phyloP scores from a whole-genome alignment of 2,888 invertebrate species.

The Metopia argyrocephala region DNA sequence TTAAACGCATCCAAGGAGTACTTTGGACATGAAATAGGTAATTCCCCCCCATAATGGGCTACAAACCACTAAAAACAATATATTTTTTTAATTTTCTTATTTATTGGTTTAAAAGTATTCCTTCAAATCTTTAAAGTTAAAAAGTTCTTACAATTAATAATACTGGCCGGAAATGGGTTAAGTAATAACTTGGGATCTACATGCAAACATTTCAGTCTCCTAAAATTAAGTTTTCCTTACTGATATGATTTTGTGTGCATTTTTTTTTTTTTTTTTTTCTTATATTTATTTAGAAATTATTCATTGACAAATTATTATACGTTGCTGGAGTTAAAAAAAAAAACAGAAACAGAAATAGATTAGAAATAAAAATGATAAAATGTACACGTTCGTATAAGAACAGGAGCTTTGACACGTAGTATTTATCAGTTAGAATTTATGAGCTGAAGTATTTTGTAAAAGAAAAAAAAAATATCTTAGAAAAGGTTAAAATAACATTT shows the following conservation, averaged over 20 bases:
- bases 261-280: slow-evolving; percentile 18
- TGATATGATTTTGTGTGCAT: background rate
- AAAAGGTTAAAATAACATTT: slow-evolving; percentile 25
- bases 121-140: too few relatives aligned
- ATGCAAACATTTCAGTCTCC: background rate
- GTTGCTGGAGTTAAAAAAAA: too few relatives aligned
- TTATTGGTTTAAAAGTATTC: too few relatives aligned
- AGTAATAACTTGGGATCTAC: slow-evolving; percentile 10
- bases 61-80: too few relatives aligned
- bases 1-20: too few relatives aligned
- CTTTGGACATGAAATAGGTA: too few relatives aligned
- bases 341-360: too few relatives aligned
- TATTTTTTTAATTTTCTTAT: too few relatives aligned
- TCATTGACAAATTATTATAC: slow-evolving; percentile 56
- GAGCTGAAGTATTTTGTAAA: slow-evolving; percentile 7
- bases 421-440: slow-evolving; percentile 38
- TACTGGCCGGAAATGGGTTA: background rate
- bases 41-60: too few relatives aligned
- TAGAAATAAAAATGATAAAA: slow-evolving; percentile 48
- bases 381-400: slow-evolving; percentile 46
- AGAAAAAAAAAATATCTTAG: background rate
- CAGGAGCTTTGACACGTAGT: slow-evolving; percentile 50
- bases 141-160: too few relatives aligned
- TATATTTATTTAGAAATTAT: slow-evolving; percentile 47
- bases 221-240: slow-evolving; percentile 7